Base-by-base conservation (phyloP, 2,113 vertebrate species). In the Ameiurus melas region DNA sequence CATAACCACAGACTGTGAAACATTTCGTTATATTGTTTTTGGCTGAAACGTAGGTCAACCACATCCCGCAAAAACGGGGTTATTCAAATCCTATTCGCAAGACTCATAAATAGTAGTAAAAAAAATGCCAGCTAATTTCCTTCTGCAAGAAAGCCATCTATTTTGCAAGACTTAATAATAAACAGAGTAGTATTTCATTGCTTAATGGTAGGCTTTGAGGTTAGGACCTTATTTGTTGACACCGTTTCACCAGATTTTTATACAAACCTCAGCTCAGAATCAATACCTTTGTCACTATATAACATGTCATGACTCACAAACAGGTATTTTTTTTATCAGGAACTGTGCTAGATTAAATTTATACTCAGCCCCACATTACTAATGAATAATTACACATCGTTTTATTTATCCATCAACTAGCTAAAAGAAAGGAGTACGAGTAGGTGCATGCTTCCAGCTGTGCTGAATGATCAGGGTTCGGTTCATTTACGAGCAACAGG, bases 401-500 rank as follows among this genome's bases (percentile, higher is more conserved):
- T 47, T 27, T 33, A 80, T 80, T 66, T 10, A 27, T n/a, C 25
- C 12, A 25, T 83, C 57, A 62, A 1, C 20, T 62, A 9, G 19
- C 30, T 8, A 2, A 53, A 66, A 53, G 60, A 51, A 27, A 66
- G 77, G 19, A 80, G 89, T 80, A 90, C 86, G 92, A 91, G 93
- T 91, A 88, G 47, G 85, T 55, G 73, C 75, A 47, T 33, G 58
- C 75, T 80, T 90, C 88, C 84, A 62, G 60, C 90, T 89, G 91
- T 30, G 91, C 57, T 90, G 84, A 86, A 83, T 89, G 83, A 85
- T 89, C 89, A 71, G 86, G 30, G 78, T 68, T 39, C 30, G 88
- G 87, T 87, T 91, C 93, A 92, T 88, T 93, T 89, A 92, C 57
- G 89, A 93, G 91, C 89, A 87, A 58, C 87, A 64, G 86, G 89